Base-by-base conservation (phyloP, 2,113 vertebrate species). In the Thamnophis sirtalis region DNA sequence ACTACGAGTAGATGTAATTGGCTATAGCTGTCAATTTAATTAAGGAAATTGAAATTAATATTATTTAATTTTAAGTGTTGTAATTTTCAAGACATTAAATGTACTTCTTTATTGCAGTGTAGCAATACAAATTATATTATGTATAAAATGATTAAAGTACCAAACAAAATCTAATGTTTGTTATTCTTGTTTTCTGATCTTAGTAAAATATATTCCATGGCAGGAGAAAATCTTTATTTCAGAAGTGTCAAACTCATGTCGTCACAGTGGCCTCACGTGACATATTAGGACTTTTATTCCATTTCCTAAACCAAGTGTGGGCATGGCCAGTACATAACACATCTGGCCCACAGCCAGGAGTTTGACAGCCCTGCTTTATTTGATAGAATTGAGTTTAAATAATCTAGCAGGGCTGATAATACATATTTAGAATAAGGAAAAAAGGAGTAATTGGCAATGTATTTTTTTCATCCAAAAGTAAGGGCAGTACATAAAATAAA, bases 381-480 rank as follows among this genome's bases (percentile, higher is more conserved):
- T 91, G 15, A 1, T 43, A 53, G 88, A 95, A 90, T 0, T 0
- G 55, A 53, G 91, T 91, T 73, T 93, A 93, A 89, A 91, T 92
- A 93, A 87, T 85, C 94, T 87, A 92, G 73, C 28, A 55, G 92
- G 92, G 68, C 84, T 87, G 85, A 88, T 89, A 94, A 91, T 86
- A 89, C 28, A 19, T 86, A 54, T 89, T 94, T 92, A n/a, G 91
- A 88, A 92, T 94, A 91, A 24, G 5, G n/a, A 92, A 93, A 80
- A 80, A 80, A 17, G 58, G 6, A 85, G 94, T 8, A 87, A 88
- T 22, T 96, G 94, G 95, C 92, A 4, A 94, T 96, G 94, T 94
- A 88, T 96, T 95, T 96, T 95, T 91, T 80, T 9, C n/a, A 21
- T 51, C 38, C 9, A 56, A 86, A 96, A 97, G 95, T 92, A 88